Base-by-base conservation (phyloP, 2,888 invertebrate species). In the Tethea ocularis region DNA sequence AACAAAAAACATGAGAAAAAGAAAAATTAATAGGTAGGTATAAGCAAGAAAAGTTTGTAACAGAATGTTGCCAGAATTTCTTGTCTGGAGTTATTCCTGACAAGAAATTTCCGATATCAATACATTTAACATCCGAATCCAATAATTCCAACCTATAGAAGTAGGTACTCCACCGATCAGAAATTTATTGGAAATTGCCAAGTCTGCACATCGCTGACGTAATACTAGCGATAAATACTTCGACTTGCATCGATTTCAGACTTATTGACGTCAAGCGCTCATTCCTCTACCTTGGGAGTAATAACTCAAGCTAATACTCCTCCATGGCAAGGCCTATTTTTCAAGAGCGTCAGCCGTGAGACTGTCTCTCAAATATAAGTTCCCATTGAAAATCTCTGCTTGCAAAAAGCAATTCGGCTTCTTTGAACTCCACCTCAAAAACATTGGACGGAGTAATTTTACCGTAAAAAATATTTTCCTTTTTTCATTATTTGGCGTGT, bases 221-320 rank as follows among this genome's bases (percentile, higher is more conserved):
- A 46, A 46, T 46, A 46, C 20, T 20, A 20, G 46, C 7, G 7
- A n/a, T 17, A 46, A 46, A 46, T 46, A 46, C 46, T 46, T 46
- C 46, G 41, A 17, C n/a, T 20, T 46, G 46, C 20, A 20, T 46
- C 41, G 20, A 46, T 46, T 46, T 46, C 20, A n/a, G 46, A 10
- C 46, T 46, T 46, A 46, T 10, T 46, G 46, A 46, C 46, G 46
- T 46, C 46, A 46, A 20, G 46, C 20, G 20, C 20, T 46, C 46
- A 46, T 46, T 46, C 0, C 46, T 46, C 46, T 46, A 1, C 46
- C 1, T 10, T 46, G n/a, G 20, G 20, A 46, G 46, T n/a, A 46
- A 46, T 46, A 46, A 46, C 46, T 46, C 46, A 46, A n/a, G 20
- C 10, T 46, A 46, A 46, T 46, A 17, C 46, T 46, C 46, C 46